phyloP scores from a whole-genome alignment of 2,888 invertebrate species.

The Petrolisthes cinctipes region DNA sequence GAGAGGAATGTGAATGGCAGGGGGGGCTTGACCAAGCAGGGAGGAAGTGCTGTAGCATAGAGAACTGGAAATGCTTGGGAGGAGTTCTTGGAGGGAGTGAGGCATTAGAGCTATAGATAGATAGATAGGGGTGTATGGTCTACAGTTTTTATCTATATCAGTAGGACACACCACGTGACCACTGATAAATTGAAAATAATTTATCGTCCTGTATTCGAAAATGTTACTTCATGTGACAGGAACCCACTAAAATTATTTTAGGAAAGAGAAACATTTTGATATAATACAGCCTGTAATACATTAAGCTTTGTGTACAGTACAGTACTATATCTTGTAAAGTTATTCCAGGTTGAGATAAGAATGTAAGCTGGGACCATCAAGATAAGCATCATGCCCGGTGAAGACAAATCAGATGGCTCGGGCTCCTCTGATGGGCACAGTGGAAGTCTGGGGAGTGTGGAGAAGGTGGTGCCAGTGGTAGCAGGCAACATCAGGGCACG shows the following conservation, averaged over 20 bases:
- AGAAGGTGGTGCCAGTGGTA: conserved; percentile 30
- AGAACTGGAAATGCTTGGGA: too few relatives aligned
- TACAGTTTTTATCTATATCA: background rate
- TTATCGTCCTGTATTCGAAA: too few relatives aligned
- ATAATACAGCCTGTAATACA: background rate
- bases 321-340: background rate
- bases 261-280: too few relatives aligned
- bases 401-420: conserved; percentile 56
- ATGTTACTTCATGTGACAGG: too few relatives aligned
- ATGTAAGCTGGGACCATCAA: background rate
- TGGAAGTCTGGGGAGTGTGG: conserved; percentile 25
- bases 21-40: too few relatives aligned
- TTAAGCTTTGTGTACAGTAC: background rate
- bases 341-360: background rate
- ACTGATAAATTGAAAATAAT: too few relatives aligned
- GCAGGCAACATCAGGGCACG: conserved; percentile 47
- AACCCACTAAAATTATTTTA: too few relatives aligned
- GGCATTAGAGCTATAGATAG: too few relatives aligned
- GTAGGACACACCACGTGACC: too few relatives aligned
- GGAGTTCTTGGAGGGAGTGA: too few relatives aligned
- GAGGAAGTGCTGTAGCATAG: too few relatives aligned
- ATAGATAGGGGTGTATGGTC: background rate
- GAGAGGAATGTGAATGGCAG: too few relatives aligned
- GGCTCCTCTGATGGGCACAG: conserved; percentile 52
- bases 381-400: conserved; percentile 44